phyloP scores from a whole-genome alignment of 2,888 invertebrate species.

The Andrena fulva region DNA sequence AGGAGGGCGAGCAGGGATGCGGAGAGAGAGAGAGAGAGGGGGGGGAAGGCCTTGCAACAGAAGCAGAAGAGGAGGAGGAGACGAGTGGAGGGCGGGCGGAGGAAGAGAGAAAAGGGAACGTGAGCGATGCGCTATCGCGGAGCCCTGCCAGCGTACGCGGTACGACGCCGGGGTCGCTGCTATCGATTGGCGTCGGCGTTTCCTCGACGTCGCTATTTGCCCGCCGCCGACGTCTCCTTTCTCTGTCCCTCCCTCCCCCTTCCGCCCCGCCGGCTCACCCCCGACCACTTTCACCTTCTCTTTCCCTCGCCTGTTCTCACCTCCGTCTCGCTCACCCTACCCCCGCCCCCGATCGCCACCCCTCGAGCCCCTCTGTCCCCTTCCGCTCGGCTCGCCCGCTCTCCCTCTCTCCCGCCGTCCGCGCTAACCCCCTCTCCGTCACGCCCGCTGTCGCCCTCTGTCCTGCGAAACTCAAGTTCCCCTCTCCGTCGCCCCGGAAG shows the following conservation, averaged over 20 bases:
- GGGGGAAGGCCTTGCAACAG: not conserved
- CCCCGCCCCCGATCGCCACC: not conserved
- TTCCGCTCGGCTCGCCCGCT: slow-evolving; percentile 5
- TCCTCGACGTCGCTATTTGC: slow-evolving; percentile 76
- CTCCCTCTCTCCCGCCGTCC: not conserved
- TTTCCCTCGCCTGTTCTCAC: slow-evolving; percentile 40
- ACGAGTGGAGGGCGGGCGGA: slow-evolving; percentile 2
- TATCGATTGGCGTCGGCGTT: slow-evolving; percentile 82
- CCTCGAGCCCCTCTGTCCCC: slow-evolving; percentile 29
- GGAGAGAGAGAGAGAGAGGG: not conserved
- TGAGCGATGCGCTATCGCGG: slow-evolving; percentile 77
- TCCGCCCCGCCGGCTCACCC: slow-evolving; percentile 18
- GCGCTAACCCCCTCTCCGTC: not conserved
- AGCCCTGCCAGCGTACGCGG: slow-evolving; percentile 68
- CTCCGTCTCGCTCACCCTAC: slow-evolving; percentile 39
- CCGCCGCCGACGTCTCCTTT: slow-evolving; percentile 50
- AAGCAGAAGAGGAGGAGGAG: not conserved
- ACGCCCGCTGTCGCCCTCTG: not conserved
- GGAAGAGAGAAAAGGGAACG: slow-evolving; percentile 38
- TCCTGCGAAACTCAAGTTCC: slow-evolving; percentile 4
- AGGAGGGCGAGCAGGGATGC: not conserved
- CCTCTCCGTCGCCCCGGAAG: slow-evolving; percentile 26
- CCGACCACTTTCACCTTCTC: slow-evolving; percentile 28
- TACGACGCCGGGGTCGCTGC: slow-evolving; percentile 76
- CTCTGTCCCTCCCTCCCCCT: slow-evolving; percentile 24